Evolutionary conservation across 2,797 vertebrate species (phyloP).

Genomic region (Pangasius krempfi): DNA sequence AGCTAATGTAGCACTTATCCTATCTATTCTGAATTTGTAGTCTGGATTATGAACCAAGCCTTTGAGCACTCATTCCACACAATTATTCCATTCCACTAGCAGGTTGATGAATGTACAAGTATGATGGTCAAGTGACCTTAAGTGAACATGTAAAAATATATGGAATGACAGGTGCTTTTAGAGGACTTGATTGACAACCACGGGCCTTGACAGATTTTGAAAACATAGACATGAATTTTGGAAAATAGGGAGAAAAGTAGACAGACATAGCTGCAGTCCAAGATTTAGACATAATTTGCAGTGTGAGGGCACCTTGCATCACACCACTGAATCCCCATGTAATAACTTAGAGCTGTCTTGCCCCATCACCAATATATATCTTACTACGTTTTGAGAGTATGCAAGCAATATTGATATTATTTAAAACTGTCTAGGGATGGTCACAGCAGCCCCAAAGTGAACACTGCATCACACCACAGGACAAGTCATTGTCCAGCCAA

Average conservation of each 20-base stretch:
- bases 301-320: conserved; percentile 81
- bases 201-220: conserved; percentile 13
- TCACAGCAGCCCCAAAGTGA: conserved; percentile 69
- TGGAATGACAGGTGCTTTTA: conserved; percentile 31
- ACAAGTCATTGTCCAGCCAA: conserved; percentile 48
- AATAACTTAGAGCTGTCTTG: conserved; percentile 76
- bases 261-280: conserved; percentile 42
- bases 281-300: conserved; percentile 57
- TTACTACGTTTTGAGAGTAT: conserved; percentile 64
- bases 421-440: conserved; percentile 66
- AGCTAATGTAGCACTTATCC: neutral
- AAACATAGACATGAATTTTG: conserved; percentile 29
- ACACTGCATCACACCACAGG: conserved; percentile 70
- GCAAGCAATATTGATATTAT: conserved; percentile 8
- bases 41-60: conserved; percentile 16
- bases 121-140: conserved; percentile 18
- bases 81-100: conserved; percentile 9
- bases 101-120: conserved; percentile 1
- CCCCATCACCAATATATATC: conserved; percentile 68
- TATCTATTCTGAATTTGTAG: conserved; percentile 25
- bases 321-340: conserved; percentile 91
- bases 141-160: conserved; percentile 13
- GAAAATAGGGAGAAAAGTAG: conserved; percentile 27
- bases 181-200: conserved; percentile 23
- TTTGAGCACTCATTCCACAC: conserved; percentile 31